Conservation (phyloP, 2,888 invertebrate genomes). For the Netelia melanura region DNA sequence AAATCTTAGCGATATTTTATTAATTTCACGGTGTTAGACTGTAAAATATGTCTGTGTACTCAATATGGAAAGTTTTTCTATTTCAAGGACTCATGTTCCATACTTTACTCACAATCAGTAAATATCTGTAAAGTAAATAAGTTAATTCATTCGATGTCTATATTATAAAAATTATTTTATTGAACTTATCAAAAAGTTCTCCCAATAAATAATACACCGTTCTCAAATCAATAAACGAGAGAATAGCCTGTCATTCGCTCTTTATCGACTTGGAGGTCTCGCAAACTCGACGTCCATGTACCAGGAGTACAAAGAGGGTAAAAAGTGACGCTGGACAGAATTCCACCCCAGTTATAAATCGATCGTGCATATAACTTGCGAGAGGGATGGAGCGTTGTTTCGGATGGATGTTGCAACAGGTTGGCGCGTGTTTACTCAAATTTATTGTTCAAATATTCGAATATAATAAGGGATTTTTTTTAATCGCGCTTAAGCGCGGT, state of each 20-base stretch:
- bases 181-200: neutral
- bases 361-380: constrained; percentile 35
- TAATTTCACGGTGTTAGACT: too few relatives aligned
- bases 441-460: neutral
- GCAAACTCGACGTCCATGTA: constrained; percentile 66
- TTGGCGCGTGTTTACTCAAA: neutral
- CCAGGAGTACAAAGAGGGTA: constrained; percentile 72
- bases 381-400: neutral
- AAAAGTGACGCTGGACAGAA: constrained; percentile 49
- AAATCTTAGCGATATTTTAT: too few relatives aligned
- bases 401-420: neutral
- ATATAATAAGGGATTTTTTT: neutral
- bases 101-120: too few relatives aligned
- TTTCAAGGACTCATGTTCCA: too few relatives aligned
- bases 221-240: neutral
- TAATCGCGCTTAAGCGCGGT: too few relatives aligned
- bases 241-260: constrained; percentile 25
- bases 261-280: constrained; percentile 72
- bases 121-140: too few relatives aligned
- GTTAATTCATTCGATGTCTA: neutral
- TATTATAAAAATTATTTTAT: neutral
- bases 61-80: too few relatives aligned
- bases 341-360: constrained; percentile 55
- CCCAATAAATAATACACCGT: neutral
- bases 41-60: too few relatives aligned